phyloP scores from a whole-genome alignment of 1,140 invertebrate species.

The Diabrotica virgifera region DNA sequence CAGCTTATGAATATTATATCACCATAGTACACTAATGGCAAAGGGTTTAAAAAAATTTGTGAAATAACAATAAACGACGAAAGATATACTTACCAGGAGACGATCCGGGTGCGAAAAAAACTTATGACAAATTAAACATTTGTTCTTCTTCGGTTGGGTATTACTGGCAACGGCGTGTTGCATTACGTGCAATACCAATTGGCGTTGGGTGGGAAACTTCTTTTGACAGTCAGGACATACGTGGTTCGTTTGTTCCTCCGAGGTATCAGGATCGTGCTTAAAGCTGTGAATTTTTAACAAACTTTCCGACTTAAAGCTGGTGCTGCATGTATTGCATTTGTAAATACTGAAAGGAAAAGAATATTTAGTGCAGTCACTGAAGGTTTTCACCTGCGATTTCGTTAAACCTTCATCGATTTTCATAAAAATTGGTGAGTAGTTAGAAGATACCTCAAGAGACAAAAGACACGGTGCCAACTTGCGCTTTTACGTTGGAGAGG shows the following conservation, averaged over 20 bases:
- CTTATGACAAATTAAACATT: slow-evolving; percentile 67
- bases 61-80: too few species aligned
- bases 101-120: slow-evolving; percentile 63
- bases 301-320: slow-evolving; percentile 30
- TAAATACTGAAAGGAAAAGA: slow-evolving; percentile 29
- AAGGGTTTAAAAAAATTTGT: too few species aligned
- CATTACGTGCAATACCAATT: slow-evolving; percentile 36
- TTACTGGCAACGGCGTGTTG: slow-evolving; percentile 21
- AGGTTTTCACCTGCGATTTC: too few species aligned
- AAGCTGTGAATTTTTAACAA: slow-evolving; percentile 37
- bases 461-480: too few species aligned
- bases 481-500: too few species aligned
- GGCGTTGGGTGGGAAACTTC: slow-evolving; percentile 36
- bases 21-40: too few species aligned
- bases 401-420: too few species aligned
- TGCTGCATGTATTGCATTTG: slow-evolving; percentile 32
- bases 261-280: slow-evolving; percentile 32
- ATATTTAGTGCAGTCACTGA: too few species aligned
- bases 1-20: too few species aligned
- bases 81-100: slow-evolving; percentile 45
- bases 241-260: slow-evolving; percentile 32
- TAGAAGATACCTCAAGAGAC: too few species aligned
- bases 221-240: slow-evolving; percentile 38
- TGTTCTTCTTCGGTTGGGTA: slow-evolving; percentile 28
- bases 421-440: too few species aligned